Evolutionary conservation across 2,797 vertebrate genomes (phyloP), one percentile per base, ranked within the genome.

Genomic region (Malacoraja senta): DNA sequence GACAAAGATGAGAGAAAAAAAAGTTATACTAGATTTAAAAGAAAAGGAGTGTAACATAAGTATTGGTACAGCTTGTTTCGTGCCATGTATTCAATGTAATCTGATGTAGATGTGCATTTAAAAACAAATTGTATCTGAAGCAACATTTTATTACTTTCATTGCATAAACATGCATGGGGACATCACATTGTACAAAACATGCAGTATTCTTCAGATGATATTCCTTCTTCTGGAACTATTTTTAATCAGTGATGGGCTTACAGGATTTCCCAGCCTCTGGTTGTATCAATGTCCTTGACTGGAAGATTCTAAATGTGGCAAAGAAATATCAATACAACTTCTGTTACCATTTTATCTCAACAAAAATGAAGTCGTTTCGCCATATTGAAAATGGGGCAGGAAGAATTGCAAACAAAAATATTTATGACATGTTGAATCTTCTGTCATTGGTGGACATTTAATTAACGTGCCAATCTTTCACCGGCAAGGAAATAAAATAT

Each of bases 141-240:
- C 90, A 92, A 53, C 10, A n/a, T 92, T 84, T 92, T 92, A 92
- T 92, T 91, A 38, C 6, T 92, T 26, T 53, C 13, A 92, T 92
- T 92, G 44, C 71, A 91, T 53, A 76, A 92, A 74, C 84, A 65
- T 88, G 63, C 76, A 78, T 10, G 29, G n/a, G 76, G n/a, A 15
- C 32, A 78, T 65, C 63, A 35, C 63, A 65, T 88, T 88, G 84
- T 21, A 88, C 84, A 88, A 86, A 65, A 86, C n/a, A 86, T 8
- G 68, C 10, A 17, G 24, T 29, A 74, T n/a, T 29, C 71, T 92
- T 72, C 1, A 76, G 90, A 92, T 92, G 68, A n/a, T n/a, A 65
- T 26, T 88, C 83, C 74, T 29, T 92, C 90, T 76, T 92, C 90
- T 92, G 90, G 13, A 74, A 53, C 71, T 29, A 92, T 91, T 72